phyloP scores from a whole-genome alignment of 1,140 invertebrate species.

The Sminthurides bifidus region DNA sequence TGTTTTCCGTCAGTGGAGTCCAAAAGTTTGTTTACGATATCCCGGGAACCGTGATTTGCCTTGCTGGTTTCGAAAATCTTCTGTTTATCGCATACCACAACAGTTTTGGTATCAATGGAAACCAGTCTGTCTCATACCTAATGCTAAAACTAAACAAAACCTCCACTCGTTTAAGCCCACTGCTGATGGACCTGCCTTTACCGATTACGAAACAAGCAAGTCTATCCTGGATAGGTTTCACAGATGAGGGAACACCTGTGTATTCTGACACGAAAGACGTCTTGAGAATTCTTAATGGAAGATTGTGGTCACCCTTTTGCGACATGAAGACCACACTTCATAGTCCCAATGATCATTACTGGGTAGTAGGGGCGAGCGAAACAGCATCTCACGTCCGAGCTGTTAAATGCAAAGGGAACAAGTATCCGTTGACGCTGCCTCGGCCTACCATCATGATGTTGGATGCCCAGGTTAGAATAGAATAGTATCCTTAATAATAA shows the following conservation, averaged over 20 bases:
- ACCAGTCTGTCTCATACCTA: conserved; percentile 40
- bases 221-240: conserved; percentile 69
- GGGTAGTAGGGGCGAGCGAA: conserved; percentile 66
- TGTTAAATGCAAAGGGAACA: conserved; percentile 72
- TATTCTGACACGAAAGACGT: conserved; percentile 55
- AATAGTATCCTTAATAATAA: not conserved
- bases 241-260: conserved; percentile 61
- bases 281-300: conserved; percentile 49
- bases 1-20: conserved; percentile 74
- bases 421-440: conserved; percentile 74
- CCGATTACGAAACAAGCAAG: conserved; percentile 56
- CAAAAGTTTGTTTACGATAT: conserved; percentile 61
- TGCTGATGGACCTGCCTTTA: conserved; percentile 39
- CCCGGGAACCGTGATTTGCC: conserved; percentile 55
- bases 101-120: conserved; percentile 43
- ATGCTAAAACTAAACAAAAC: conserved; percentile 35
- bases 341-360: conserved; percentile 65
- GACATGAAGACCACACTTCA: conserved; percentile 45
- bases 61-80: conserved; percentile 54
- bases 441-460: conserved; percentile 65
- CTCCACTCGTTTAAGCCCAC: conserved; percentile 24
- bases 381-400: conserved; percentile 59
- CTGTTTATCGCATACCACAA: conserved; percentile 67
- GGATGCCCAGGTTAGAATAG: conserved; percentile 45
- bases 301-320: conserved; percentile 61